Percentiles rank a stretch among this genome's conserved stretches.
These are phyloP conservation scores for Vanessa cardui DNA, from an alignment of 2,888 invertebrate species.

Conservation along the genomic window DNA sequence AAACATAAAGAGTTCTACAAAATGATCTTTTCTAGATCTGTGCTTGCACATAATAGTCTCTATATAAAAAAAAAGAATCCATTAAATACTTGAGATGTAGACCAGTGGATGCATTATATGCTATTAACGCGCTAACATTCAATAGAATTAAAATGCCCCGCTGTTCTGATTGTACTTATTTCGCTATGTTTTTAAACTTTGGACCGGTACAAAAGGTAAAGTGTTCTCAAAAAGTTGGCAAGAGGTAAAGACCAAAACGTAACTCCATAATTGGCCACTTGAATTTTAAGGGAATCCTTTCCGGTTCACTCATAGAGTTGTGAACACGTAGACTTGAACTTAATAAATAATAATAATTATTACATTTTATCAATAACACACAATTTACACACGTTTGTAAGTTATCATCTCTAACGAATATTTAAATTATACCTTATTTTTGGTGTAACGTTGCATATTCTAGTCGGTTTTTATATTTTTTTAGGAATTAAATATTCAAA, in stretches of 20 bases:
- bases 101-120: not conserved
- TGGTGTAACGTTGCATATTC: too few species aligned
- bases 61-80: not conserved
- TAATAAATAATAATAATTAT: too few species aligned
- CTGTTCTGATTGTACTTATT: conserved; percentile 50
- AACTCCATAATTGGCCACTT: conserved; percentile 76
- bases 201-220: conserved; percentile 51
- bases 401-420: too few species aligned
- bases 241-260: conserved; percentile 62
- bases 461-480: too few species aligned
- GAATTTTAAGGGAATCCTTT: conserved; percentile 72
- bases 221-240: conserved; percentile 53
- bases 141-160: conserved; percentile 41
- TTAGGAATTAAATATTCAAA: too few species aligned
- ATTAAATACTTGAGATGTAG: conserved; percentile 4
- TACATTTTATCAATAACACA: too few species aligned
- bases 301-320: conserved; percentile 56
- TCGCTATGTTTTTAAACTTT: conserved; percentile 71
- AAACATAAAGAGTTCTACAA: too few species aligned
- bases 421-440: too few species aligned
- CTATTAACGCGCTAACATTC: conserved; percentile 3
- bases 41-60: not conserved
- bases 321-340: conserved; percentile 32
- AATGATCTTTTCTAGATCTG: too few species aligned
- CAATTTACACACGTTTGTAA: too few species aligned